Evolutionary conservation across 2,113 vertebrate species (phyloP), one percentile per base, ranked within the genome.

Genomic region (Vicugna pacos): DNA sequence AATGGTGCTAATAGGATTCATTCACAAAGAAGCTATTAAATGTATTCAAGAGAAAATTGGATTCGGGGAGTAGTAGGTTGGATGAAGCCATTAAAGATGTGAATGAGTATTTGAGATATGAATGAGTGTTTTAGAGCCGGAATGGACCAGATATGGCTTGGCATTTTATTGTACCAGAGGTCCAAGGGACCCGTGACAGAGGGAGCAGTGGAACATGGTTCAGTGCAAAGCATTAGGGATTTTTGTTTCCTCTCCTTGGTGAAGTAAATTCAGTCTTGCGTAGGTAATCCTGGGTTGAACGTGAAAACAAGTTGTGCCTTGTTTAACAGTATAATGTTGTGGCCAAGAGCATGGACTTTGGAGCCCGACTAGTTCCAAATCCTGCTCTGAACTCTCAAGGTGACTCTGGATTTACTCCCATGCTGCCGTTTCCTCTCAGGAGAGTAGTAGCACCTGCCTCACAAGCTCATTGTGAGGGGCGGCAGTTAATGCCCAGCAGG

Each of bases 21-120:
- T 91, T 97, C 83, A 75, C 64, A 83, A 86, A 96, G 89, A 95
- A 94, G 32, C 94, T 80, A 19, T 93, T 94, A 86, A 77, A 38
- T 96, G 35, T 82, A 77, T 95, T 95, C 82, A 73, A 50, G 70
- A 96, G 95, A 75, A 96, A 91, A 64, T 82, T 85, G 56, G n/a
- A 75, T 92, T 82, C 46, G 24, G 56, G 62, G 38, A 46, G 52
- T 56, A 83, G 70, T 54, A 91, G 72, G 50, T 56, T 86, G 73
- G 81, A 83, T 86, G 93, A 85, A 94, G 35, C 54, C 86, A 52
- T 62, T 86, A 73, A 82, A 86, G 82, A 54, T 56, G 64, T 58
- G 56, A 81, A 52, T 67, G 48, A 80, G 67, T 38, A 65, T 85
- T 84, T 85, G 76, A 46, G 70, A 46, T 93, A 85, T 70, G 77